Base-by-base conservation (phyloP, 1,140 invertebrate genomes). In the Aporrectodea caliginosa region DNA sequence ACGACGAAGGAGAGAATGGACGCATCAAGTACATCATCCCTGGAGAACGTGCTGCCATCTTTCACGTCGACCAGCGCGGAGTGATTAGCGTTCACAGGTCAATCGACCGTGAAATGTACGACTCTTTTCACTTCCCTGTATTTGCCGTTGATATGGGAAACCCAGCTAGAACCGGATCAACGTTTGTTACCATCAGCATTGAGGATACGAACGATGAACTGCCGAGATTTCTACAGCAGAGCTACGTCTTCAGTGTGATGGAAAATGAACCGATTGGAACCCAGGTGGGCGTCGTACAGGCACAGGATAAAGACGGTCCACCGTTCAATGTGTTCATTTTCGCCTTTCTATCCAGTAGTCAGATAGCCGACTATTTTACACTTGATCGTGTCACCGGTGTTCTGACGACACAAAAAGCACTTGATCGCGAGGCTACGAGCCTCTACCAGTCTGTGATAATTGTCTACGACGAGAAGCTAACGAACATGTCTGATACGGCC, bases 231-330 rank as follows among this genome's bases (percentile, higher is more conserved):
- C 96, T 32, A n/a, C 94, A 0, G 88, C 95, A 78, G 86, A 31
- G 96, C 0, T 97, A 96, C 86, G 95, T 93, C 84, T 93, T 95
- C 0, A 97, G 97, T 86, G 94, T 98, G 0, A 96, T 95, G 0
- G 96, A 98, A 90, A 97, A 98, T 87, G 92, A 94, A 0, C 93
- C 95, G 82, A 91, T 95, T 6, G 75, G 75, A 58, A 43, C 75
- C 1, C 75, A 58, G 35, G 75, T 76, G 1, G 75, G 75, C n/a
- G 33, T 27, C 29, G 33, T 76, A 35, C n/a, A n/a, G n/a, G 79
- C 79, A 1, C 27, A 27, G 14, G 96, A 98, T 87, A 91, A 91
- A 29, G 96, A 98, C 89, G 89, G 95, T 33, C 95, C 94, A 0
- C 89, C 93, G 1, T 69, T 75, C 0, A 98, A 98, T 85, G 92